Base-by-base conservation (phyloP, 2,113 vertebrate genomes). In the Anser brachyrhynchus region DNA sequence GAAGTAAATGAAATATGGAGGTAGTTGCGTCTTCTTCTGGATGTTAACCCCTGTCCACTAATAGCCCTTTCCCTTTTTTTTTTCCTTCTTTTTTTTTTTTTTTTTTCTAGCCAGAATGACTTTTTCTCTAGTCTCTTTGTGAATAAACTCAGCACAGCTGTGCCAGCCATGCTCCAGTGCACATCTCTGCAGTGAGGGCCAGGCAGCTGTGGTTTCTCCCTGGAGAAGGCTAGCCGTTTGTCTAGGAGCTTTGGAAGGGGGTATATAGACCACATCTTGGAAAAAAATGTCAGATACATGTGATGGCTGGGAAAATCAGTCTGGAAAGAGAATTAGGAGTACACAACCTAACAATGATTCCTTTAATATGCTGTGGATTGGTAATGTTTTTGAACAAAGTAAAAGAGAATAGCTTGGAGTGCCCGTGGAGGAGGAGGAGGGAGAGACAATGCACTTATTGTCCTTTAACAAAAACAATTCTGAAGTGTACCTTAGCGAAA, bases 401-500 rank as follows among this genome's bases (percentile, higher is more conserved):
- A 43, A 74, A 79, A 91, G 31, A 92, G 84, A 97, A 95, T 90
- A 95, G 28, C 9, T 14, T 51, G 35, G 73, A 79, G 41, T 82
- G 88, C 83, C 84, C 91, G 80, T 54, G 71, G 92, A 96, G 84
- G 49, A 54, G 86, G 70, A 91, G 93, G 80, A 92, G 72, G 33
- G 86, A 10, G 13, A 81, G 62, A 92, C 76, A 95, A 91, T 95
- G 22, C 19, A 17, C 11, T 76, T 66, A 82, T 76, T 96, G 80
- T 96, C n/a, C 72, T 87, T 59, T 44, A 91, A 92, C 86, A 96
- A 92, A 96, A 92, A 87, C 80, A 92, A 25, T 87, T 95, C 80
- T 82, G 58, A 84, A 96, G 61, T n/a, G 54, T 87, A 91, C 93
- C 86, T 94, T 75, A 95, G 37, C 46, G 76, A 79, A 93, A 84